These are phyloP conservation scores for Agriotes lineatus DNA, from an alignment of 2,888 invertebrate species.

Conservation along the genomic window DNA sequence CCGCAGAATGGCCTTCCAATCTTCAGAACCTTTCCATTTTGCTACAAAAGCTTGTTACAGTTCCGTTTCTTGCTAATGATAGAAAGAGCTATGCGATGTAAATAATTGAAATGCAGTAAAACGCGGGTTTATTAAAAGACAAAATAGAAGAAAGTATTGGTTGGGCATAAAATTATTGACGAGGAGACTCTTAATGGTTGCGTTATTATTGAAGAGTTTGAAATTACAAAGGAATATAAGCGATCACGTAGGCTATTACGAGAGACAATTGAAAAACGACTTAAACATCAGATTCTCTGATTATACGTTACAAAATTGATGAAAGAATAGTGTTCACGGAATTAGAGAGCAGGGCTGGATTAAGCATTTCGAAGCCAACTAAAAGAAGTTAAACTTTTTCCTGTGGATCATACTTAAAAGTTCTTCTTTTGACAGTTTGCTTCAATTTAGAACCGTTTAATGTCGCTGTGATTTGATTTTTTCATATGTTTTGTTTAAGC, in stretches of 20 bases:
- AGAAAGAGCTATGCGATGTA: slow-evolving; percentile 9
- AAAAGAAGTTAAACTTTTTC: no score
- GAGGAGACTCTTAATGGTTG: slow-evolving; percentile 21
- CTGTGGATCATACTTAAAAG: not conserved
- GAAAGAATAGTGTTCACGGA: slow-evolving; percentile 31
- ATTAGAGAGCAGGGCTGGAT: slow-evolving; percentile 13
- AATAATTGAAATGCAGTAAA: slow-evolving; percentile 21
- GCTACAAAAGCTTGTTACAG: not conserved
- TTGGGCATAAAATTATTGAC: slow-evolving; percentile 8
- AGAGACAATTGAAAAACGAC: slow-evolving; percentile 45
- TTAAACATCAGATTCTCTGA: slow-evolving; percentile 40
- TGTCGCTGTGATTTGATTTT: no score
- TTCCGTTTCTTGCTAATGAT: not conserved
- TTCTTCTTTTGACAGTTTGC: no score
- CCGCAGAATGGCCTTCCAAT: slow-evolving; percentile 39
- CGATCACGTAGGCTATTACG: slow-evolving; percentile 47
- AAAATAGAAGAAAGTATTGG: slow-evolving; percentile 3
- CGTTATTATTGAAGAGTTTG: slow-evolving; percentile 32
- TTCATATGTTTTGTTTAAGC: no score
- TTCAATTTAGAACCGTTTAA: no score
- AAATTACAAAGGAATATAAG: slow-evolving; percentile 40
- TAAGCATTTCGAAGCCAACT: no score
- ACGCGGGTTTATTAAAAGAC: slow-evolving; percentile 29
- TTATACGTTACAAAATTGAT: slow-evolving; percentile 42
- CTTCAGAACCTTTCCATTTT: slow-evolving; percentile 32